Evolutionary conservation across 2,797 vertebrate species (phyloP), one percentile per base, ranked within the genome.

Genomic region (Scarus forsteni): DNA sequence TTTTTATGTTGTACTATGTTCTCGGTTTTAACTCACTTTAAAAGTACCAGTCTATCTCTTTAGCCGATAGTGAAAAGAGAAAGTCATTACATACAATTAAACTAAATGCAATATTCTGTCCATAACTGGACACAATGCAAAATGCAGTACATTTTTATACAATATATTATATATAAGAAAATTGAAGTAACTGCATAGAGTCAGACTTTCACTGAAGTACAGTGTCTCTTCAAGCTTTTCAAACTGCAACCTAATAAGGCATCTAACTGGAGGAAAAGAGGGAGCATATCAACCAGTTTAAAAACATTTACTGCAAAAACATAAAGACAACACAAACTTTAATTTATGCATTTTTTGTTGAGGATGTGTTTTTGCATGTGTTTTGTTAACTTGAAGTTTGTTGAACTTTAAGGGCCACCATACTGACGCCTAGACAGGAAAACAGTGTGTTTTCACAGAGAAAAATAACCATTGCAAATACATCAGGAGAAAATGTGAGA

Each of bases 111-210:
- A 36, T 36, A 51, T 38, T 43, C 60, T 58, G 13, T 10, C 13
- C 8, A 36, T 70, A 3, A 67, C 57, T 19, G 71, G 43, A 51
- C 18, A 69, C 27, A 66, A 78, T 43, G n/a, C 16, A 70, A 46
- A 14, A 70, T 56, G 19, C 36, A 35, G 13, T 65, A 54, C 19
- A 72, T 10, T 74, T 66, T 51, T 65, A 75, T 38, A 70, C 6
- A 81, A 75, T 70, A 74, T 70, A 80, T 75, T 65, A 71, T 73
- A 70, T 65, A 66, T 71, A 61, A 59, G 1, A 55, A 50, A 66
- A 40, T 9, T 50, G 60, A 18, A 75, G 60, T 9, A 35, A 59
- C n/a, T 61, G 39, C 3, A 2, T 42, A 45, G 18, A 18, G 27
- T 63, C 49, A 50, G 1, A 60, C 10, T 44, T 57, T 7, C 15